Evolutionary conservation across 2,797 vertebrate species (phyloP).

Genomic region (Hemitrygon akajei): DNA sequence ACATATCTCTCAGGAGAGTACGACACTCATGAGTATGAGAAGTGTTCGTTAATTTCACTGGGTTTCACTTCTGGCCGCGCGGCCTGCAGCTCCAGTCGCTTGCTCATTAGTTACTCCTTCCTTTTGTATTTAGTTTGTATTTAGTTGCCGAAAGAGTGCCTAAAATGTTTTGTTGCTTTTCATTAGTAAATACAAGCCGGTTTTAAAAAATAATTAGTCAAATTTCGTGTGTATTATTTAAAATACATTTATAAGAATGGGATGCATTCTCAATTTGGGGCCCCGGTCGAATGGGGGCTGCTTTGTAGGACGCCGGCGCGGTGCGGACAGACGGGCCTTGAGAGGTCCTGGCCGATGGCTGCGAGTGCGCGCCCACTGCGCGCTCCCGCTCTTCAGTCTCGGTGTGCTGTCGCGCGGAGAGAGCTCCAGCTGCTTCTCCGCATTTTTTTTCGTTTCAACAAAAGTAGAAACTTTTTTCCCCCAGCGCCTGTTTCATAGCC

Average conservation of each 20-base stretch:
- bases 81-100: not conserved
- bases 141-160: not conserved
- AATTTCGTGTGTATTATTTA: no score
- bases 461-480: not conserved
- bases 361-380: not conserved
- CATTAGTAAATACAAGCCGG: not conserved
- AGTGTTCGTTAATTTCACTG: not conserved
- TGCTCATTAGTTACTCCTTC: no score
- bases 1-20: no score
- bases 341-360: not conserved
- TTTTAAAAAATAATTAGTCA: not conserved
- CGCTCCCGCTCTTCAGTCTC: no score
- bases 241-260: no score
- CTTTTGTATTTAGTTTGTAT: not conserved
- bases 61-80: not conserved
- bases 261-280: not conserved
- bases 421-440: not conserved
- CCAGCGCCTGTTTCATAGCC: no score
- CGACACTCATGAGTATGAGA: no score
- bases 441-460: constrained; percentile 37
- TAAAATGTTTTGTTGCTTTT: not conserved
- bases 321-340: not conserved
- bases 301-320: not conserved
- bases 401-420: not conserved
- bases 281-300: not conserved